These are phyloP conservation scores for Oryzias melastigma DNA, from an alignment of 2,113 vertebrate genomes.

Conservation along the genomic window DNA sequence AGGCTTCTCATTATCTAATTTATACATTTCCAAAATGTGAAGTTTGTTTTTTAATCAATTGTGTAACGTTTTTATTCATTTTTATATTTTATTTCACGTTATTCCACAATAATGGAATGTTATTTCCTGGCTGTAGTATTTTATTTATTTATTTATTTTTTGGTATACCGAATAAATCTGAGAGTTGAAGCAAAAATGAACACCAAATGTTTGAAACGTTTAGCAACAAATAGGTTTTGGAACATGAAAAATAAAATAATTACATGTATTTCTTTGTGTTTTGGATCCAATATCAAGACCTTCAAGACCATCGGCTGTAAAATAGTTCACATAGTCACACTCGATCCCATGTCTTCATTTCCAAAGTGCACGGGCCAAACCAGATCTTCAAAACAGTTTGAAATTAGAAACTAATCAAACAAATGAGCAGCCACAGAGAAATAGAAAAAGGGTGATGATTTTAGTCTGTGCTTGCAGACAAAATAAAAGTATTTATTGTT, in stretches of 20 bases:
- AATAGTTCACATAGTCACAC: background rate
- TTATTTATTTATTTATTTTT: no score
- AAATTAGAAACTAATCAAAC: slow-evolving; percentile 20
- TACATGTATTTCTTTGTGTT: slow-evolving; percentile 9
- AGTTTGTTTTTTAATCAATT: no score
- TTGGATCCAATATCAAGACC: background rate
- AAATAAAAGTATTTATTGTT: slow-evolving; percentile 19
- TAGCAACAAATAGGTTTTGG: background rate
- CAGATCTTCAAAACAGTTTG: slow-evolving; percentile 9
- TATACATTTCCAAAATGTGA: no score
- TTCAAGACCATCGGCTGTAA: background rate
- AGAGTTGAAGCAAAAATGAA: background rate
- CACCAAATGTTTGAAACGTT: background rate
- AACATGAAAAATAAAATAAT: background rate
- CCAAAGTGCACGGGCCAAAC: background rate
- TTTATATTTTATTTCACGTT: no score
- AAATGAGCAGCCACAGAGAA: background rate
- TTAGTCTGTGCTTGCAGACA: slow-evolving; percentile 6
- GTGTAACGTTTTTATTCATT: no score
- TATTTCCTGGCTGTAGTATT: no score
- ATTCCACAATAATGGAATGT: no score
- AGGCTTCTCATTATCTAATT: no score
- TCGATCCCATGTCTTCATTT: slow-evolving; percentile 1
- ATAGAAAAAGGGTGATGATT: background rate
- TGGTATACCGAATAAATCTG: no score